Evolutionary conservation across 2,888 invertebrate genomes (phyloP).

Genomic region (Carcina quercana): DNA sequence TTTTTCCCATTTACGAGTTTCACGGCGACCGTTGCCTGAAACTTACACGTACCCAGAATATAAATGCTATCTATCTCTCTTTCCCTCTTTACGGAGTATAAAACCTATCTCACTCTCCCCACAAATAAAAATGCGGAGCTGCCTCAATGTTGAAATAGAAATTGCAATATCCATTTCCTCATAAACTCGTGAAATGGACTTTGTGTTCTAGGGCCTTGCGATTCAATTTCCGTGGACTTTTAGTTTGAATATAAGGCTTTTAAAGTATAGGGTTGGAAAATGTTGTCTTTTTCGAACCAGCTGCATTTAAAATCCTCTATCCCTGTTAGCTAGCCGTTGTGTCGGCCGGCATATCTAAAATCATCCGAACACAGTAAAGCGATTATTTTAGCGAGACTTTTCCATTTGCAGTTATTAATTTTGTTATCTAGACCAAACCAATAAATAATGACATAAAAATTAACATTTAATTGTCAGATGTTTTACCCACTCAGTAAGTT

Average conservation of each 20-base stretch:
- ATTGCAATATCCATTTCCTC: conserved; percentile 56
- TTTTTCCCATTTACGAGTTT: conserved; percentile 75
- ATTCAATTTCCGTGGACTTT: conserved; percentile 22
- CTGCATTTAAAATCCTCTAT: conserved; percentile 67
- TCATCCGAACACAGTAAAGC: conserved; percentile 68
- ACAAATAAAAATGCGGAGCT: conserved; percentile 71
- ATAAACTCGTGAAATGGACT: conserved; percentile 31
- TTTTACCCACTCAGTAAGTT: too few relatives aligned
- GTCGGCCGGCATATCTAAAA: conserved; percentile 60
- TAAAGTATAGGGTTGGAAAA: conserved; percentile 39
- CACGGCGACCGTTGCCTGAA: conserved; percentile 75
- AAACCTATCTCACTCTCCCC: conserved; percentile 46
- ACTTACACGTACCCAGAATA: conserved; percentile 74
- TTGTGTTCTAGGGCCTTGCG: conserved; percentile 25
- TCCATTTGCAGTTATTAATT: conserved; percentile 60
- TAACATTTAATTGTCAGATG: too few relatives aligned
- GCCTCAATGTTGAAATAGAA: conserved; percentile 63
- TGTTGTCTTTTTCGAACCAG: conserved; percentile 72
- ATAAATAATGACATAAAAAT: too few relatives aligned
- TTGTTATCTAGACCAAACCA: conserved; percentile 34
- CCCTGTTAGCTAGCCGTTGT: conserved; percentile 57
- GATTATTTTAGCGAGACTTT: conserved; percentile 57
- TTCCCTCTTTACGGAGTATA: conserved; percentile 34
- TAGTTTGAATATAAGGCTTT: conserved; percentile 32
- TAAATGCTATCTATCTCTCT: conserved; percentile 57